Base-by-base conservation (phyloP, 1,140 invertebrate genomes). In the Stenopsyche tienmushanensis region DNA sequence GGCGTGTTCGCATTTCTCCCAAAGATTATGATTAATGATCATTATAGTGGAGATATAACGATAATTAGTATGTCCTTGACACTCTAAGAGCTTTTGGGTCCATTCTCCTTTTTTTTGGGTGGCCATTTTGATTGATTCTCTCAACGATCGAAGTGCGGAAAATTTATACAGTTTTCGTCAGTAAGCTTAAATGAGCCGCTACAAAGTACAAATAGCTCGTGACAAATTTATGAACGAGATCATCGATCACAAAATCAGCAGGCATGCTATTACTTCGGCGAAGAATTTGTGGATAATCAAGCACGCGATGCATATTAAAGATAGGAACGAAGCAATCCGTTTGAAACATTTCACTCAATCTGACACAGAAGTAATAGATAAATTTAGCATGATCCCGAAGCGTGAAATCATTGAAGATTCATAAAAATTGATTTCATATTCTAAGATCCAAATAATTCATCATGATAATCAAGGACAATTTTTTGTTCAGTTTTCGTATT, bases 241-340 rank as follows among this genome's bases (percentile, higher is more conserved):
- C 41, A 60, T 44, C 57, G 42, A 60, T 60, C 57, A 47, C 42
- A 21, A 60, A 60, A 60, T 60, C 57, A 60, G 57, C 57, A 47
- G 57, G 42, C 41, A 42, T 24, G 41, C 57, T 21, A 60, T 60
- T 60, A 60, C 15, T 9, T 41, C n/a, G 23, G 10, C 15, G 15
- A 34, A 47, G 55, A 60, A 21, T 44, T 25, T 45, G 34, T 17
- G 13, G 29, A 57, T 57, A 42, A 57, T 57, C 34, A 41, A 42
- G 34, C 54, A 57, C 54, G 54, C 54, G 50, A 53, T 53, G 21
- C 50, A 53, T 5, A 23, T 2, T 7, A 23, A 10, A 52, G 5
- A 52, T 18, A 25, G 7, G 1, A 23, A 1, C n/a, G 50, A 53
- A 49, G 29, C 50, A 53, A 53, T 26, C 21, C 3, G 45, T 49